A percentile compares a stretch with the other conserved stretches of the same genome.
Evolutionary conservation across 2,113 vertebrate species (phyloP).

Genomic region (Anarhynchus alexandrinus): DNA sequence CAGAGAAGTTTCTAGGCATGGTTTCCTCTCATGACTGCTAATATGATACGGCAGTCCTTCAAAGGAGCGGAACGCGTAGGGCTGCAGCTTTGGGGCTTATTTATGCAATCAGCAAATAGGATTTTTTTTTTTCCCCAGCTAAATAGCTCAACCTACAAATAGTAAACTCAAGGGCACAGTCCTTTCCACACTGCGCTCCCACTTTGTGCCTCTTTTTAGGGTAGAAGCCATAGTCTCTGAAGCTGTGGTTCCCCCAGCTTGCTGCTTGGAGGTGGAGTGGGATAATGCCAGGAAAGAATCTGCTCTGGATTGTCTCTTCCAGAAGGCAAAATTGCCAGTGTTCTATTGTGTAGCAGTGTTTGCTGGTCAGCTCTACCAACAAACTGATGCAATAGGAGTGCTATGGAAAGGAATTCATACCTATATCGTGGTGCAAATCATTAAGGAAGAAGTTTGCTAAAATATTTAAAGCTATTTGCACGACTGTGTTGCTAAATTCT

Average conservation of each 20-base stretch:
- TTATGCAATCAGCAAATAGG: background rate
- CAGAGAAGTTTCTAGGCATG: slow-evolving; percentile 37
- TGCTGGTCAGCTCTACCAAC: background rate
- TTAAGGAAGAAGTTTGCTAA: background rate
- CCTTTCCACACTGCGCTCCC: background rate
- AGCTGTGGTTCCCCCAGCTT: background rate
- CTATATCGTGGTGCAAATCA: background rate
- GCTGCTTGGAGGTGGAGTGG: background rate
- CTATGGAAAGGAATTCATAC: background rate
- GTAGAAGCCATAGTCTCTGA: background rate
- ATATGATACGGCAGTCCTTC: slow-evolving; percentile 28
- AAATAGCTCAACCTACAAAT: background rate
- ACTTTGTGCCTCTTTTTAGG: background rate
- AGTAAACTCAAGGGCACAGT: background rate
- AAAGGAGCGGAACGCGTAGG: background rate
- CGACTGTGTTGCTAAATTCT: background rate
- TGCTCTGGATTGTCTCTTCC: background rate
- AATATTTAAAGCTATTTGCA: background rate
- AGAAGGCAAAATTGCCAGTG: background rate
- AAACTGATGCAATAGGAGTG: background rate
- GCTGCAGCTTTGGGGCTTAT: slow-evolving; percentile 19
- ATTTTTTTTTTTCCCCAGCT: background rate
- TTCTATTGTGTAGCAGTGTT: background rate
- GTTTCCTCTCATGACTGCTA: slow-evolving; percentile 26
- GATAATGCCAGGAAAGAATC: background rate